Evolutionary conservation across 2,888 invertebrate genomes (phyloP).

Genomic region (Neria commutata): DNA sequence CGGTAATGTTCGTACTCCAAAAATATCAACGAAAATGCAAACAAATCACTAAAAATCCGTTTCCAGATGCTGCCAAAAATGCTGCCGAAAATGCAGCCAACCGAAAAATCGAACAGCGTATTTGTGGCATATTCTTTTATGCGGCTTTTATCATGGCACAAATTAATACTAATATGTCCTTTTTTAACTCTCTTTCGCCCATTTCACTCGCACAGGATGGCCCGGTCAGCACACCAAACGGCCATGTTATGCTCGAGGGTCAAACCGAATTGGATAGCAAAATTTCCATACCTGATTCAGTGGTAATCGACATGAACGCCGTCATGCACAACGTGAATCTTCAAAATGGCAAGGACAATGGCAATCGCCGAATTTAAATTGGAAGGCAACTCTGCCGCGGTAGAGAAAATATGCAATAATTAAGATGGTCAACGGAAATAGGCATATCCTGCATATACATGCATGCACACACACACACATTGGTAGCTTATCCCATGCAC

Average conservation of each 20-base stretch:
- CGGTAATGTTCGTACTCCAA: too few species aligned
- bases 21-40: not conserved
- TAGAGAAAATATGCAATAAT: not conserved
- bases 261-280: constrained; percentile 65
- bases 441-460: constrained; percentile 20
- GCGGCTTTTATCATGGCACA: not conserved
- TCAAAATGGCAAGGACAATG: constrained; percentile 42
- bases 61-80: constrained; percentile 32
- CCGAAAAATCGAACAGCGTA: not conserved
- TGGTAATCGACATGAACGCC: constrained; percentile 67
- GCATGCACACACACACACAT: constrained; percentile 26
- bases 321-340: constrained; percentile 53
- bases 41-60: constrained; percentile 38
- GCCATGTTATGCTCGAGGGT: constrained; percentile 63
- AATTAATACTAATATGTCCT: too few species aligned
- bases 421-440: constrained; percentile 24
- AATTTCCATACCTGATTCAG: constrained; percentile 65
- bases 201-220: constrained; percentile 60
- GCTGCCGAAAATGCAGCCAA: not conserved
- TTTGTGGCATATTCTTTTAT: not conserved
- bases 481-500: too few species aligned
- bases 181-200: not conserved
- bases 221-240: constrained; percentile 62
- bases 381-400: too few species aligned
- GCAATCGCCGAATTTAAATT: constrained; percentile 44